Base-by-base conservation (phyloP, 1,140 invertebrate species). In the Leptestheria dahalacensis region DNA sequence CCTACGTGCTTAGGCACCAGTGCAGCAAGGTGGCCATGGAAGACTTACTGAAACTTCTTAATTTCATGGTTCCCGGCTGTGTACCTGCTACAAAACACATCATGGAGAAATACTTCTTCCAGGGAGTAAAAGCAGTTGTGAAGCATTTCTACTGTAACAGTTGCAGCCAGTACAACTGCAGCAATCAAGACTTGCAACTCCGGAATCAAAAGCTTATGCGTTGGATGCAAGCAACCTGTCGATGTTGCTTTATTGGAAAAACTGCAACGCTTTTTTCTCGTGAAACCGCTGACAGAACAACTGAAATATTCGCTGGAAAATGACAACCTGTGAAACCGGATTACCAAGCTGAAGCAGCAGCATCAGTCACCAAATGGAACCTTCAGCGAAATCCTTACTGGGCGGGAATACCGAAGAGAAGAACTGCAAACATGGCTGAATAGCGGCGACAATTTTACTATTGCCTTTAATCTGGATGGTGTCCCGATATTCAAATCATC, bases 401-500 rank as follows among this genome's bases (percentile, higher is more conserved):
- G 33, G 33, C 15, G 6, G 6, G 33, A 41, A 15, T 41, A 41
- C 33, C 33, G 15, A 9, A 41, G 15, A 9, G 33, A 9, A 9
- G 33, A 41, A 41, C 6, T 41, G 6, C 33, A 41, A 15, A 41
- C 6, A 6, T 41, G 6, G 6, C 15, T 41, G 33, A 41, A 41
- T 6, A 9, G 6, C 6, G 33, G 33, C 33, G 33, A 41, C 15
- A 41, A 41, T 41, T 41, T 41, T 15, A 41, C 33, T 15, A 41
- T 41, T 15, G 6, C 33, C 15, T 41, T 41, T 41, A 41, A 41
- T 41, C 6, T 15, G 6, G 69, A 72, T 55, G 69, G 68, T 1
- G 61, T 70, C 28, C 66, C 68, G 3, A 63, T 70, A 10, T 70
- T 70, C 46, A 67, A 69, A 60, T 71, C 68, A 0, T 69, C 68